Percentiles rank a stretch among this genome's conserved stretches.
phyloP scores from a whole-genome alignment of 2,113 vertebrate genomes.

The Phoenicopterus ruber region DNA sequence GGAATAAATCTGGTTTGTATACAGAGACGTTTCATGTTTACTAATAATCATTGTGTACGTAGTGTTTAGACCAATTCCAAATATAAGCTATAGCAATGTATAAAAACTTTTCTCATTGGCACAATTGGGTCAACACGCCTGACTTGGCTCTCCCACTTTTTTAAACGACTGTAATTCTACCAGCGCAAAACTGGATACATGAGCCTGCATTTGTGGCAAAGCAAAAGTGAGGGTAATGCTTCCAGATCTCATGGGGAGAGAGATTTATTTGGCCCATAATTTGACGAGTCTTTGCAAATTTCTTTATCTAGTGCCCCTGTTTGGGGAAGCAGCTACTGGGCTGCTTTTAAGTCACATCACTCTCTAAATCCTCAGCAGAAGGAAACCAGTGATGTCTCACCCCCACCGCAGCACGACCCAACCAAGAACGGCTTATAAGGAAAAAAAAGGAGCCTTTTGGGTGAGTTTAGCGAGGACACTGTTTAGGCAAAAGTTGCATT shows the following conservation, averaged over 20 bases:
- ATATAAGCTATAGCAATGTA: neutral
- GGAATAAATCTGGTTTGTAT: neutral
- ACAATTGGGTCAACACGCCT: neutral
- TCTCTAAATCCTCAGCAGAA: neutral
- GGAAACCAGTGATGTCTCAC: neutral
- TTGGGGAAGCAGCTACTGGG: neutral
- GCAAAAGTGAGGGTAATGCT: neutral
- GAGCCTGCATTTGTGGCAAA: neutral
- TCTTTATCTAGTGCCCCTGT: neutral
- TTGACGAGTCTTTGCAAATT: neutral
- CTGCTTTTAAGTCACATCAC: neutral
- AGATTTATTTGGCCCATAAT: neutral
- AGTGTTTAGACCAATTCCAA: neutral
- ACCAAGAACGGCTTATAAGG: neutral
- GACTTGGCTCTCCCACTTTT: neutral
- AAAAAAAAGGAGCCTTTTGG: neutral
- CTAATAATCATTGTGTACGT: neutral
- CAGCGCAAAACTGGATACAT: neutral
- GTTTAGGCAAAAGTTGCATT: neutral
- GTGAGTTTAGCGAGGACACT: neutral
- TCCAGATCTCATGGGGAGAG: neutral
- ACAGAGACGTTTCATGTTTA: neutral
- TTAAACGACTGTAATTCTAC: neutral
- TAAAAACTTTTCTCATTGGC: neutral
- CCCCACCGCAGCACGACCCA: neutral